Conservation (phyloP, 2,888 invertebrate species). For the Rhagium mordax region DNA sequence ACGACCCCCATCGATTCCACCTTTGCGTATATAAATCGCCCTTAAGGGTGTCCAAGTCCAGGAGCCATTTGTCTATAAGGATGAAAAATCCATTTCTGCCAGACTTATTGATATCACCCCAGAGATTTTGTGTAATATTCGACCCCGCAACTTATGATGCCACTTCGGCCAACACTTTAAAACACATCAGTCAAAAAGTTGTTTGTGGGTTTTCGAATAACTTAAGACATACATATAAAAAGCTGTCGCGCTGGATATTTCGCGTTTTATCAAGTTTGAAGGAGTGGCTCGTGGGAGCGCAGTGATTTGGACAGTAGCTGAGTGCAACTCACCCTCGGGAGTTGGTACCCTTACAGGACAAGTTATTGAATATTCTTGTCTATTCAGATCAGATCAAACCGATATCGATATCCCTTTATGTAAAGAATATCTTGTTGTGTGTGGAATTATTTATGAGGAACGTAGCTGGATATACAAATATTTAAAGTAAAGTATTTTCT, state of each 20-base stretch:
- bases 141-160: slow-evolving; percentile 65
- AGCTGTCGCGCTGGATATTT: slow-evolving; percentile 64
- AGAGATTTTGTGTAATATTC: slow-evolving; percentile 66
- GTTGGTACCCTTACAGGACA: slow-evolving; percentile 60
- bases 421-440: slow-evolving; percentile 58
- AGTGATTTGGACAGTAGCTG: slow-evolving; percentile 68
- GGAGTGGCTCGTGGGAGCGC: slow-evolving; percentile 61
- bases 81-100: slow-evolving; percentile 72
- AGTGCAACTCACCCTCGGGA: slow-evolving; percentile 64
- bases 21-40: slow-evolving; percentile 50
- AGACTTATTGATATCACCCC: slow-evolving; percentile 71
- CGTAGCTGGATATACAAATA: slow-evolving; percentile 47
- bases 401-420: slow-evolving; percentile 60
- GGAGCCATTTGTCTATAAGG: slow-evolving; percentile 68
- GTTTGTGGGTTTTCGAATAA: slow-evolving; percentile 41
- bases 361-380: slow-evolving; percentile 64
- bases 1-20: slow-evolving; percentile 35
- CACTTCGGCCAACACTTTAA: slow-evolving; percentile 65
- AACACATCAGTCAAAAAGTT: slow-evolving; percentile 66
- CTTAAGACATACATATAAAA: slow-evolving; percentile 28
- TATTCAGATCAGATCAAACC: slow-evolving; percentile 62
- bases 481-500: slow-evolving; percentile 33
- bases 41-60: slow-evolving; percentile 65
- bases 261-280: slow-evolving; percentile 64
- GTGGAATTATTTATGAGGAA: slow-evolving; percentile 60